Base-by-base conservation (phyloP, 2,113 vertebrate genomes). In the Boulengeromyrus knoepffleri region DNA sequence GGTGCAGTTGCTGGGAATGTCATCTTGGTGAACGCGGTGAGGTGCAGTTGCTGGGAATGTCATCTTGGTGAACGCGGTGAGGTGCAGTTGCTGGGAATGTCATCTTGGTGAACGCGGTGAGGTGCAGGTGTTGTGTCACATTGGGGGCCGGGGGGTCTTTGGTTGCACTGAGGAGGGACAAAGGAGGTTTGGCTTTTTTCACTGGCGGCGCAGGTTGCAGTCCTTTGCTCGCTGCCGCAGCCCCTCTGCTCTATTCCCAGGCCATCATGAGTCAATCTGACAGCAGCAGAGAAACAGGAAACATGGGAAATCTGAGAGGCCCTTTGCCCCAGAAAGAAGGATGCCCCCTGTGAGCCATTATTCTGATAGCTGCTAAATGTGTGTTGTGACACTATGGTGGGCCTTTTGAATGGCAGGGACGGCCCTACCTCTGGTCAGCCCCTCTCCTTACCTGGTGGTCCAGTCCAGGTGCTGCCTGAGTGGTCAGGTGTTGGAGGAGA, bases 291-390 rank as follows among this genome's bases (percentile, higher is more conserved):
- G 88, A 88, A 88, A 88, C 62, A 49, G 88, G 88, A 88, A 88
- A 42, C 24, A 27, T 42, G n/a, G 31, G 36, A 39, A 49, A 83
- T 83, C 49, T 74, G 77, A 89, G 88, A 84, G 47, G 4, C 47
- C 47, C 49, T 21, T 21, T 52, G 24, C 13, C 47, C 15, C 46
- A 36, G n/a, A 13, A 39, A 70, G 27, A 80, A 80, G 66, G 66
- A 74, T 77, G 36, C 45, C 74, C 88, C 88, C 31, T 53, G 70
- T 10, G 50, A 89, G 17, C 88, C 88, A 36, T 52, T 84, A 52
- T 74, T 56, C n/a, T 83, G 49, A 89, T 83, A 42, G 88, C 50
- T 89, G 36, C 42, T 89, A 89, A 89, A 84, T 53, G 88, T 77
- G 36, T 89, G 88, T 83, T 83, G 74, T 89, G 88, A 89, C 49